phyloP scores from a whole-genome alignment of 2,113 vertebrate genomes.

The rabbit (Oryctolagus cuniculus) region DNA sequence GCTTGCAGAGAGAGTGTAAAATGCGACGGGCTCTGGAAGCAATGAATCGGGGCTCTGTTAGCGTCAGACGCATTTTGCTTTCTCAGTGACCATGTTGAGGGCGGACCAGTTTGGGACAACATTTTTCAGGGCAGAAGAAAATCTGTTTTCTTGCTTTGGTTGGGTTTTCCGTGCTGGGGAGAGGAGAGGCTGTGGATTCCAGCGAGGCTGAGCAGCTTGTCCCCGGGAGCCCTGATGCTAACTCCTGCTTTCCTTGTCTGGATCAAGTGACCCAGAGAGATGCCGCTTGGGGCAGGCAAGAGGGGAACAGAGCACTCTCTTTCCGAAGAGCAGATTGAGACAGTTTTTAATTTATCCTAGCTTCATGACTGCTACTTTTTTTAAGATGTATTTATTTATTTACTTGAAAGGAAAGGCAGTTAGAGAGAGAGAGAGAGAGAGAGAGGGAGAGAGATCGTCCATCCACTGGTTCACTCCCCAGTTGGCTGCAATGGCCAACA shows the following conservation, averaged over 20 bases:
- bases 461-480: too few relatives aligned
- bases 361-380: background rate
- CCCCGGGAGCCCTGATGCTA: accelerated
- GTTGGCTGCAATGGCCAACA: too few relatives aligned
- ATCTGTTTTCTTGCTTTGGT: background rate
- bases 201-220: background rate
- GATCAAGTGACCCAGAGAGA: background rate
- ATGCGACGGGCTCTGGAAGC: constrained; percentile 77
- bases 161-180: background rate
- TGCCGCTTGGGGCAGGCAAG: accelerated
- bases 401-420: too few relatives aligned
- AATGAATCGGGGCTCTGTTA: constrained; percentile 76
- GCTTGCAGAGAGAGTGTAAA: constrained; percentile 84
- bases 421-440: too few relatives aligned
- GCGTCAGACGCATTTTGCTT: background rate
- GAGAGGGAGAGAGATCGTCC: too few relatives aligned
- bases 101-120: constrained; percentile 36
- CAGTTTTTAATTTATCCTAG: background rate
- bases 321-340: constrained; percentile 11
- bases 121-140: constrained; percentile 47
- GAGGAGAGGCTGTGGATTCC: background rate
- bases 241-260: background rate
- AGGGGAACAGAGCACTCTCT: background rate
- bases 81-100: constrained; percentile 66
- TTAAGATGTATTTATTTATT: too few relatives aligned